A percentile compares a stretch with the other conserved stretches of the same genome.
Evolutionary conservation across 2,888 invertebrate genomes (phyloP).

Genomic region (Ormia ochracea): DNA sequence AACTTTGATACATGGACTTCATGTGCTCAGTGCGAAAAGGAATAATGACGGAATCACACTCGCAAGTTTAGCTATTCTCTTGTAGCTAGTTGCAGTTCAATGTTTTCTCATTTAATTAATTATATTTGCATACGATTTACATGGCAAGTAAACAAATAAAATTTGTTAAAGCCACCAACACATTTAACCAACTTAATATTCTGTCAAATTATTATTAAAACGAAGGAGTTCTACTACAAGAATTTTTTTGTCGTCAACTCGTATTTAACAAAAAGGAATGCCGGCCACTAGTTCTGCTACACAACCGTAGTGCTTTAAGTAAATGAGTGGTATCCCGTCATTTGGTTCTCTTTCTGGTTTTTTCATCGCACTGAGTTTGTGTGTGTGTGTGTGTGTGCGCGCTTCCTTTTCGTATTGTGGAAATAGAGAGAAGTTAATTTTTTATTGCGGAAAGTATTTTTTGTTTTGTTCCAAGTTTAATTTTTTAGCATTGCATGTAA

Average conservation of each 20-base stretch:
- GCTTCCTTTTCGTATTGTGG: constrained; percentile 12
- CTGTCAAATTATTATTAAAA: background rate
- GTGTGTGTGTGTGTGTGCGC: background rate
- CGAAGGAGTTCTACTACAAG: background rate
- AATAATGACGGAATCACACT: no score
- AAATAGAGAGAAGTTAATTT: constrained; percentile 46
- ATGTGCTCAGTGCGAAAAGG: no score
- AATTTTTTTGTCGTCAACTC: background rate
- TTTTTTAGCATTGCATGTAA: constrained; percentile 40
- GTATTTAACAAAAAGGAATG: constrained; percentile 17
- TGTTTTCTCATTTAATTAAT: no score
- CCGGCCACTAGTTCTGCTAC: constrained; percentile 31
- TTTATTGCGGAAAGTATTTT: constrained; percentile 39
- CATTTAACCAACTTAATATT: background rate
- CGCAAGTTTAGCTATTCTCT: no score
- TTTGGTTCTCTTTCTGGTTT: background rate
- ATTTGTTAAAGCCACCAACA: constrained; percentile 13
- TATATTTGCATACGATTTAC: no score
- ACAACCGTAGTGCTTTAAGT: constrained; percentile 56
- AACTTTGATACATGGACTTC: no score
- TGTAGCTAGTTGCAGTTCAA: no score
- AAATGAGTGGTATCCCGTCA: constrained; percentile 63
- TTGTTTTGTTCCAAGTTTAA: constrained; percentile 41
- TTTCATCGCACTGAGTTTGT: background rate
- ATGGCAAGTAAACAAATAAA: constrained; percentile 1